These are phyloP conservation scores for Eidolon dupreanum DNA, from an alignment of 2,797 vertebrate genomes.

Conservation along the genomic window DNA sequence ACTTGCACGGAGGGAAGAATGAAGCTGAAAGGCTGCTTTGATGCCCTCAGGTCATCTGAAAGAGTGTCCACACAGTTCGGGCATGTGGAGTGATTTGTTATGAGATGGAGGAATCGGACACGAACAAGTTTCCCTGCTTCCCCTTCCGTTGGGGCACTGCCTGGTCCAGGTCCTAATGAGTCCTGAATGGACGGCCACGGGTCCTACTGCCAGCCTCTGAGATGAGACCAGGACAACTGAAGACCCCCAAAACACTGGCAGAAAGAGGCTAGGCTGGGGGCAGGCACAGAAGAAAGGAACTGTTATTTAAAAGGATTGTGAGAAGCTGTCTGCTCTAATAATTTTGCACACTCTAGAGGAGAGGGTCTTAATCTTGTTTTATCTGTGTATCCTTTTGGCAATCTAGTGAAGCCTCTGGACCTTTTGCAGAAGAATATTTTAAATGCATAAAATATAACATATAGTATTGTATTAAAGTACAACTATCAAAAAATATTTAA, in stretches of 20 bases:
- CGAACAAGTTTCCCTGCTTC: neutral
- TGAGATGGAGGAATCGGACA: neutral
- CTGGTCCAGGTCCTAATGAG: neutral
- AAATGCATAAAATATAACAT: neutral
- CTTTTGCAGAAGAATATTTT: neutral
- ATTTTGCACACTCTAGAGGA: neutral
- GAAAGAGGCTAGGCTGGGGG: neutral
- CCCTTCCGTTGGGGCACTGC: neutral
- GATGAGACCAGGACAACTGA: neutral
- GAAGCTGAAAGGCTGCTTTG: neutral
- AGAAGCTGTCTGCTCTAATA: neutral
- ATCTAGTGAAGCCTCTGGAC: neutral
- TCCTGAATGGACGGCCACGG: neutral
- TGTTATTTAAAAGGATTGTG: neutral
- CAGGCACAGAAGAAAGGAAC: neutral
- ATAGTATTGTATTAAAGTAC: neutral
- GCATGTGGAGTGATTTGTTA: neutral
- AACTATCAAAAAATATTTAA: conserved; percentile 48
- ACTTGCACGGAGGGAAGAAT: neutral
- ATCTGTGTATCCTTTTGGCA: neutral
- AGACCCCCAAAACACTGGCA: neutral
- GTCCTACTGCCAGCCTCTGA: neutral
- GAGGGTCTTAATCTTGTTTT: neutral
- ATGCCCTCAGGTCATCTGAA: neutral
- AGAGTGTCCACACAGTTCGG: neutral